Evolutionary conservation across 2,113 vertebrate genomes (phyloP), one percentile per base, ranked within the genome.

Genomic region (Aegotheles bennettii): DNA sequence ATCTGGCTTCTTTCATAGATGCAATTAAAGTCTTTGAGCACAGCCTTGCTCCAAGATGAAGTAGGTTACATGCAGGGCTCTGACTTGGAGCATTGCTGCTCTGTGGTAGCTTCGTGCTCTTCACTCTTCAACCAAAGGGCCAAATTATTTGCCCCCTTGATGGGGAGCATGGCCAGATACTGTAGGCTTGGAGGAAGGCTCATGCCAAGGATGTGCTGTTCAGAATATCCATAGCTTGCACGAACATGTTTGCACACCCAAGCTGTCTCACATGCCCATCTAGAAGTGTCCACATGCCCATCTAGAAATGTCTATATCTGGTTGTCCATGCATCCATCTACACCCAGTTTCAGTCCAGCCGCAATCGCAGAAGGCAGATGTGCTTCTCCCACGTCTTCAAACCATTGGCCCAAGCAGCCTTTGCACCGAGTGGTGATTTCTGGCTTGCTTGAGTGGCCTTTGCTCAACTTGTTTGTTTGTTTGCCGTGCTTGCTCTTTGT

Each of bases 381-480:
- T 5, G 4, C 35, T 93, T 57, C 56, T 81, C 48, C 48, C 64
- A 51, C 13, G 0, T 75, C 71, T 68, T 28, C 51, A 51, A 53
- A 9, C 51, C 38, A 0, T 31, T 70, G 84, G 79, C 50, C 70
- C 47, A 11, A 76, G 56, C 77, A 53, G 38, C 40, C 61, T 50
- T 47, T 42, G 78, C 40, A 38, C 19, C 0, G 0, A 74, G 79
- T 0, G 0, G 25, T 73, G 90, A 94, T 80, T 85, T 26, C 84
- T 96, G 88, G 84, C 80, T 93, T 43, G 36, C 61, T 93, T 3
- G 0, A 11, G 0, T 0, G 0, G 81, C 76, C 77, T 94, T 89
- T 96, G 74, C 91, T 94, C 38, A 16, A 50, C 57, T 87, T 95
- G 82, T 94, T 97, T 97, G 85, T 97, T 97, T 97, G 91, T 94